Evolutionary conservation across 2,888 invertebrate species (phyloP), one percentile per base, ranked within the genome.

Genomic region (Eupeodes luniger): DNA sequence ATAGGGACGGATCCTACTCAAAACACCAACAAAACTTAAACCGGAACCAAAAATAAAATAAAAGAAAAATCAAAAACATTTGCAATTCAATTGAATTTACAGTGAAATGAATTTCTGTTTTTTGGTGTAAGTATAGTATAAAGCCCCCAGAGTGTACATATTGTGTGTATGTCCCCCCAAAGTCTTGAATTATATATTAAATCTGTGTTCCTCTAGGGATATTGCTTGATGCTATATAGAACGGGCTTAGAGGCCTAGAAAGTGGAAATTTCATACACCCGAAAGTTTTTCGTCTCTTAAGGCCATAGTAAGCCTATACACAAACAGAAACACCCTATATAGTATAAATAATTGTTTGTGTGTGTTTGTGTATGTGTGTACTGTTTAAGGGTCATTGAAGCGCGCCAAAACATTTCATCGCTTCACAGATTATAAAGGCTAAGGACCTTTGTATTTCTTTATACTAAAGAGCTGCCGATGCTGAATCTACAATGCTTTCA

Each of bases 401-500:
- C 83, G 86, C 79, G 83, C 70, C 86, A 76, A 87, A 80, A 87
- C 76, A 83, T 70, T 87, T 83, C 70, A 87, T 66, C 86, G 79
- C 59, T 72, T 61, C 66, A 64, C 79, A 76, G 72, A 80, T 76
- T 80, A 80, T 76, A 87, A 83, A 79, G 75, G 74, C 64, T 79
- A 83, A 79, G 57, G 59, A 74, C 79, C 74, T 67, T 49, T 72
- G 72, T 72, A 47, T 53, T 59, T 72, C 59, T 47, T 57, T 59
- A 47, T 72, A 49, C n/a, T 59, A 57, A 5, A 64, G 47, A 66
- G 53, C 16, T 16, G 57, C 36, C 34, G 51, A 49, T 51, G n/a
- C 27, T 72, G 44, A 57, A 44, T 70, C 16, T 27, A 27, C 44
- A 27, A n/a, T 72, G 27, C 19, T 47, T 47, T 44, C 40, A 36